Conservation (phyloP, 2,797 vertebrate species). For the Syngnathus rostellatus region DNA sequence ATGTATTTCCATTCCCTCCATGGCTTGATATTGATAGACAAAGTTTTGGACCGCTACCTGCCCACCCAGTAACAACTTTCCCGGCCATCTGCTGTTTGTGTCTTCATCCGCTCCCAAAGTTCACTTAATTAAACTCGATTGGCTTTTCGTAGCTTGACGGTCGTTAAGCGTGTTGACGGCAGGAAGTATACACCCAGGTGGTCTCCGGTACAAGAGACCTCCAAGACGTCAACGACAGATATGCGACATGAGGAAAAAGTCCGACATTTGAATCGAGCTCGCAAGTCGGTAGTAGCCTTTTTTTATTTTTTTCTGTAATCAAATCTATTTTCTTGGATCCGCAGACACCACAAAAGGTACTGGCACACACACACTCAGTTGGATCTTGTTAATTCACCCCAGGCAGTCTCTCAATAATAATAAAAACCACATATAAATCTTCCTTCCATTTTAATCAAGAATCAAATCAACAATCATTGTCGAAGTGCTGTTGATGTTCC, state of each 20-base stretch:
- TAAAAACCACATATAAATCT: conserved; percentile 9
- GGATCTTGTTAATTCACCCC: conserved; percentile 1
- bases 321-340: too few relatives aligned
- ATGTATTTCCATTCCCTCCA: conserved; percentile 46
- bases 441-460: conserved; percentile 35
- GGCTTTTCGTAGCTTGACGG: conserved; percentile 16
- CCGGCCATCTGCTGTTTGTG: conserved; percentile 2
- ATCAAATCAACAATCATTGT: conserved; percentile 19
- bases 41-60: conserved; percentile 13
- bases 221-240: background rate
- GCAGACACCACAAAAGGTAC: too few relatives aligned
- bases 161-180: background rate
- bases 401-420: conserved; percentile 9
- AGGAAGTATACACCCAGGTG: conserved; percentile 14
- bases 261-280: too few relatives aligned
- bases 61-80: conserved; percentile 46
- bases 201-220: conserved; percentile 15
- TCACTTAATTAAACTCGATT: conserved; percentile 25
- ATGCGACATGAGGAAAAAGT: background rate
- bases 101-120: conserved; percentile 19
- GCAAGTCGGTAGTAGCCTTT: too few relatives aligned
- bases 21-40: conserved; percentile 43
- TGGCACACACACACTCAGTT: too few relatives aligned
- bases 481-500: conserved; percentile 23
- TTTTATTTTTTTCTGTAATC: too few relatives aligned